phyloP scores from a whole-genome alignment of 2,797 vertebrate species.

The Cuniculus paca region DNA sequence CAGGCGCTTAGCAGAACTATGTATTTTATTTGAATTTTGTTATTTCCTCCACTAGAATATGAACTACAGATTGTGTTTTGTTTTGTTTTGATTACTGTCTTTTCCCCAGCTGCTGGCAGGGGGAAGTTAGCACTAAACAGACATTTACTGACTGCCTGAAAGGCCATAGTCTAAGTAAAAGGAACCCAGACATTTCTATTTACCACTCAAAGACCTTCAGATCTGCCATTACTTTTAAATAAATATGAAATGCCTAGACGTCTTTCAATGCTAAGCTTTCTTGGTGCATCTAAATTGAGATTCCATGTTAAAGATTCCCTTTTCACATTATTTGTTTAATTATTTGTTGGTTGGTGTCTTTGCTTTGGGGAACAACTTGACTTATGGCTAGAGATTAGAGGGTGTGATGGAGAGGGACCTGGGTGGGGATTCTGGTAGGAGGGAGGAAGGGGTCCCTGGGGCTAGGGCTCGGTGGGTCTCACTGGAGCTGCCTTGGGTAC shows the following conservation, averaged over 20 bases:
- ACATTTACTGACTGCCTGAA: not conserved
- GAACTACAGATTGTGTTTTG: not conserved
- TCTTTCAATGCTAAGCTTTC: not conserved
- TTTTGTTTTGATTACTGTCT: not conserved
- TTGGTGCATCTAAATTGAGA: not conserved
- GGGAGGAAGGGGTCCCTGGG: not conserved
- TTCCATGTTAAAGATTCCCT: not conserved
- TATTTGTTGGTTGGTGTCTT: not conserved
- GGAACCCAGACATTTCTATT: not conserved
- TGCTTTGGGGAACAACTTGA: not conserved
- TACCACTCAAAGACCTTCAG: not conserved
- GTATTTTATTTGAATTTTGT: conserved; percentile 1
- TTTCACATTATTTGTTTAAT: not conserved
- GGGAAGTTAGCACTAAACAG: not conserved
- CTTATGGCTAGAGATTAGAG: not conserved
- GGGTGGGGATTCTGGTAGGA: not conserved
- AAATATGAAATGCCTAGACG: not conserved
- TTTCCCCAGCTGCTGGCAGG: not conserved
- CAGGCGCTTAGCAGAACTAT: not conserved
- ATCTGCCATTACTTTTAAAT: not conserved
- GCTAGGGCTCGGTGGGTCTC: not conserved
- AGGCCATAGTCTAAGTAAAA: not conserved
- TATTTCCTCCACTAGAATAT: not conserved
- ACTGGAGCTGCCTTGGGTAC: fast-evolving
- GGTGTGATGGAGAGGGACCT: no score